A percentile compares a stretch with the other conserved stretches of the same genome.
These are phyloP conservation scores for Acanthurus lineatus DNA, from an alignment of 2,797 vertebrate genomes.

Conservation along the genomic window DNA sequence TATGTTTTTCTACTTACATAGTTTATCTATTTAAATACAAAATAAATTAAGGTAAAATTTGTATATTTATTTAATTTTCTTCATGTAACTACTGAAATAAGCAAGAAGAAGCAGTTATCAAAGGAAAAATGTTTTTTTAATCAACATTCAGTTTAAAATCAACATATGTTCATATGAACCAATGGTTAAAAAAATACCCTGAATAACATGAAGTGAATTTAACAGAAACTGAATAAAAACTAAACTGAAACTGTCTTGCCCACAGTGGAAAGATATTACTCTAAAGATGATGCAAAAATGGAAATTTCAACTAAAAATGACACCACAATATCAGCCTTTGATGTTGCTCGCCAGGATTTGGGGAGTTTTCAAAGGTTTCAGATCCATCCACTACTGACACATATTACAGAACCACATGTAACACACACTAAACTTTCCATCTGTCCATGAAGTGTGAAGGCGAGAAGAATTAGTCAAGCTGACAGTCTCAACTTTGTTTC, in stretches of 20 bases:
- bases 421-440: neutral
- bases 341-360: neutral
- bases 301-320: constrained; percentile 9
- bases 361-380: neutral
- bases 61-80: neutral
- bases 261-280: constrained; percentile 15
- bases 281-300: constrained; percentile 5
- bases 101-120: neutral
- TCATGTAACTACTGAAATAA: neutral
- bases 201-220: neutral
- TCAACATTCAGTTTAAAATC: neutral
- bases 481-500: constrained; percentile 43
- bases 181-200: neutral
- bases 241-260: constrained; percentile 5
- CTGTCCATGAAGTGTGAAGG: neutral
- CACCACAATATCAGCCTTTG: neutral
- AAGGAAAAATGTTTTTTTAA: neutral
- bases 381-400: neutral
- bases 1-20: neutral
- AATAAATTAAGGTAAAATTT: no score
- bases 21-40: no score
- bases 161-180: neutral
- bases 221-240: constrained; percentile 13
- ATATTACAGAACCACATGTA: neutral
- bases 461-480: neutral